Evolutionary conservation across 2,888 invertebrate species (phyloP).

Genomic region (Pristionchus exspectatus): DNA sequence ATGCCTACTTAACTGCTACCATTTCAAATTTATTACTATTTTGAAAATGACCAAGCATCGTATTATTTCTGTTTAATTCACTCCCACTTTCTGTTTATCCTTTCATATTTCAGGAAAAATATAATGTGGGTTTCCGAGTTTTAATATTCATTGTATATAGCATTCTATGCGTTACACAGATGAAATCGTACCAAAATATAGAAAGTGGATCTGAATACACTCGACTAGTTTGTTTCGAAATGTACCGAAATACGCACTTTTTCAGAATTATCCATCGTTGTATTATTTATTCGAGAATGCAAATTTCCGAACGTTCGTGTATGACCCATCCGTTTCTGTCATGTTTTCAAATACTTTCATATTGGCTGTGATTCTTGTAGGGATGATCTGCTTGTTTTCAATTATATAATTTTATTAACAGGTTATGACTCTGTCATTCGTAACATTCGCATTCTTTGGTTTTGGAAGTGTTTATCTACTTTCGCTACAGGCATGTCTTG

Average conservation of each 20-base stretch:
- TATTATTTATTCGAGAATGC: not conserved
- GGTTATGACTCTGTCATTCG: not conserved
- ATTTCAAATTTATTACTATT: not conserved
- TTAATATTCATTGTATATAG: not conserved
- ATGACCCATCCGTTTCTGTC: not conserved
- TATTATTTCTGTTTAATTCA: not conserved
- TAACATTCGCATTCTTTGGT: not conserved
- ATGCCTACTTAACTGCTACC: not conserved
- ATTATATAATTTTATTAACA: not conserved
- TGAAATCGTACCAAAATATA: not conserved
- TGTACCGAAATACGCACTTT: not conserved
- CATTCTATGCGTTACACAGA: not conserved
- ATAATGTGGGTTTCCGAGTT: not conserved
- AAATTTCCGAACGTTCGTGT: not conserved
- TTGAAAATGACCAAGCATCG: not conserved
- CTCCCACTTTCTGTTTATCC: too few species aligned
- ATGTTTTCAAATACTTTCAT: not conserved
- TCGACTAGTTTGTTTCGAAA: not conserved
- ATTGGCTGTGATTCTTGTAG: not conserved
- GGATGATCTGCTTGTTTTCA: not conserved
- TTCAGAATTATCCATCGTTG: not conserved
- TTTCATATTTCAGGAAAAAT: not conserved
- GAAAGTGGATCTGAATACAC: not conserved
- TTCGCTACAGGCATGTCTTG: not conserved
- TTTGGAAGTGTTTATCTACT: not conserved